Evolutionary conservation across 1,140 invertebrate species (phyloP).

Genomic region (Bombus pyrosoma): DNA sequence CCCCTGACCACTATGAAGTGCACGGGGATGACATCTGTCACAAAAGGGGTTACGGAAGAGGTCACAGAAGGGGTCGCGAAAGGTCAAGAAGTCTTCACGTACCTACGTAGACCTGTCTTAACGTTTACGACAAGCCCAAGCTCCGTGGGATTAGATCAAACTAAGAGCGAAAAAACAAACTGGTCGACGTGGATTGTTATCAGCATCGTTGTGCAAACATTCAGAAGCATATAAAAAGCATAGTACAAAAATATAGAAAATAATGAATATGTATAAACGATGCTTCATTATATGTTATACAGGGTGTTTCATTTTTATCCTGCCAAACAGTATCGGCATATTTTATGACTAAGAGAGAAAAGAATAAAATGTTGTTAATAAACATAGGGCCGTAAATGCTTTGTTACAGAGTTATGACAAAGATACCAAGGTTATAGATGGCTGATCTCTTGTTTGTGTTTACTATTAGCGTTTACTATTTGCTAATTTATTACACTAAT

Average conservation of each 20-base stretch:
- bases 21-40: neutral
- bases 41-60: neutral
- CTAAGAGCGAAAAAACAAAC: neutral
- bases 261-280: no score
- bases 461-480: no score
- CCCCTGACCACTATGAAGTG: neutral
- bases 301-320: no score
- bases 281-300: no score
- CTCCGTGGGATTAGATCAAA: neutral
- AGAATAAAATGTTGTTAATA: no score
- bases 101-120: neutral
- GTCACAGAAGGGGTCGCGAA: neutral
- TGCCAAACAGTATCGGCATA: no score
- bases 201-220: neutral
- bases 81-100: neutral
- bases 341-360: no score
- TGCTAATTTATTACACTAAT: no score
- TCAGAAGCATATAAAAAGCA: neutral
- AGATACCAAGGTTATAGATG: no score
- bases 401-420: no score
- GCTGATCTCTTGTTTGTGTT: no score
- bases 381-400: no score
- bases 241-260: neutral
- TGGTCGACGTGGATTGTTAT: neutral
- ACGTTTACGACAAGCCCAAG: neutral